phyloP scores from a whole-genome alignment of 2,888 invertebrate genomes.

The Archips xylosteana region DNA sequence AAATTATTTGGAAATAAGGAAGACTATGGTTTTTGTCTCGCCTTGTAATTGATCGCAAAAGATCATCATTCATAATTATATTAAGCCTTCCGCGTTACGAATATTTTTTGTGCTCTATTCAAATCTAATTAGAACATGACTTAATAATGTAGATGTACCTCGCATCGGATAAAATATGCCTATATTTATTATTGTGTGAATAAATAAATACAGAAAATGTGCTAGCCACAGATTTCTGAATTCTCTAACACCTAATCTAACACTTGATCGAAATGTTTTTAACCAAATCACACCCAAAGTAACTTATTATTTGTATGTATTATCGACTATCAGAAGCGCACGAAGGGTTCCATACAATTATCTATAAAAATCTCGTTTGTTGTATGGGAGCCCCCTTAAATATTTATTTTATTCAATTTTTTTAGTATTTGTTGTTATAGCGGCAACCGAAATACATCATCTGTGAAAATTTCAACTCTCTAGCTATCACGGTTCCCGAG shows the following conservation, averaged over 20 bases:
- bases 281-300: too few species aligned
- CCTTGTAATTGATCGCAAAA: conserved; percentile 38
- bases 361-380: too few species aligned
- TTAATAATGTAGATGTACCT: neutral
- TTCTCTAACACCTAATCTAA: neutral
- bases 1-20: conserved; percentile 55
- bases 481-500: too few species aligned
- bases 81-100: conserved; percentile 31
- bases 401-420: too few species aligned
- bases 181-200: neutral
- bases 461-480: too few species aligned
- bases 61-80: conserved; percentile 38
- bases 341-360: too few species aligned
- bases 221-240: neutral
- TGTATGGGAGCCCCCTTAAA: too few species aligned
- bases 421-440: too few species aligned
- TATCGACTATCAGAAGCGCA: too few species aligned
- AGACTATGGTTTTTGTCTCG: conserved; percentile 45
- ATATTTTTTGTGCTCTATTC: conserved; percentile 21
- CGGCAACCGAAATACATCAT: too few species aligned
- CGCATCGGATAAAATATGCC: neutral
- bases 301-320: too few species aligned
- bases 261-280: too few species aligned
- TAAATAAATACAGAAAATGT: neutral
- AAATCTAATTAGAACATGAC: conserved; percentile 13